These are phyloP conservation scores for Drosophila subpulchrella DNA, from an alignment of 1,140 invertebrate genomes.

Conservation along the genomic window DNA sequence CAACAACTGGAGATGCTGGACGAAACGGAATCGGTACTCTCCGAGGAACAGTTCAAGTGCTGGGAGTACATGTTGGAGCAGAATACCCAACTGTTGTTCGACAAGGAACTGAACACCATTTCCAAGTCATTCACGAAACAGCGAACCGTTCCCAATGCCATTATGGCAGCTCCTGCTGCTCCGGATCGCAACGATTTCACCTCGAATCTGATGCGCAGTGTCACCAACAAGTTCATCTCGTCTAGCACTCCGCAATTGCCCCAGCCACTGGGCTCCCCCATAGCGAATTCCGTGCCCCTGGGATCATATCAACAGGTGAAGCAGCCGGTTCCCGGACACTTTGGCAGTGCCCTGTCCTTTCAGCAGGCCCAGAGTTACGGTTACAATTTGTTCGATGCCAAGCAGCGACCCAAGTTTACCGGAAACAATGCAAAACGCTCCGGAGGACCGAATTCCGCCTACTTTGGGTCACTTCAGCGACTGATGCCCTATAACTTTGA, in stretches of 20 bases:
- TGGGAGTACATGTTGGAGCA: conserved; percentile 97
- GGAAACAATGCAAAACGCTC: conserved; percentile 84
- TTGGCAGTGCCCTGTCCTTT: conserved; percentile 91
- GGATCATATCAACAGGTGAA: conserved; percentile 49
- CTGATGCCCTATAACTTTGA: conserved; percentile 94
- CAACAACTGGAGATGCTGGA: conserved; percentile 86
- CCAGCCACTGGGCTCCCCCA: conserved; percentile 18
- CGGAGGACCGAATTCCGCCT: conserved; percentile 92
- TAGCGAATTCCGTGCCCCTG: conserved; percentile 18
- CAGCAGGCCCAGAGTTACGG: conserved; percentile 82
- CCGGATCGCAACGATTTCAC: conserved; percentile 70
- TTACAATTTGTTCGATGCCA: conserved; percentile 84
- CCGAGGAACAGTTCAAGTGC: conserved; percentile 95
- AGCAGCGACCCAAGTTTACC: conserved; percentile 53
- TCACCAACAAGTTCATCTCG: conserved; percentile 79
- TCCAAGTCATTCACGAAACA: conserved; percentile 87
- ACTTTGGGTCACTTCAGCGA: conserved; percentile 93
- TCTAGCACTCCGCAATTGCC: conserved; percentile 71
- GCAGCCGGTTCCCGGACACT: conserved; percentile 85
- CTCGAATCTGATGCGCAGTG: conserved; percentile 69
- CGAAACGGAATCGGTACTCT: conserved; percentile 87
- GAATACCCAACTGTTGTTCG: conserved; percentile 94
- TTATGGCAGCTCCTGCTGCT: conserved; percentile 55
- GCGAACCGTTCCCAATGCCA: conserved; percentile 84
- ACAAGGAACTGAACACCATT: conserved; percentile 94